Conservation (phyloP, 2,113 vertebrate species). For the Brienomyrus longianalis region DNA sequence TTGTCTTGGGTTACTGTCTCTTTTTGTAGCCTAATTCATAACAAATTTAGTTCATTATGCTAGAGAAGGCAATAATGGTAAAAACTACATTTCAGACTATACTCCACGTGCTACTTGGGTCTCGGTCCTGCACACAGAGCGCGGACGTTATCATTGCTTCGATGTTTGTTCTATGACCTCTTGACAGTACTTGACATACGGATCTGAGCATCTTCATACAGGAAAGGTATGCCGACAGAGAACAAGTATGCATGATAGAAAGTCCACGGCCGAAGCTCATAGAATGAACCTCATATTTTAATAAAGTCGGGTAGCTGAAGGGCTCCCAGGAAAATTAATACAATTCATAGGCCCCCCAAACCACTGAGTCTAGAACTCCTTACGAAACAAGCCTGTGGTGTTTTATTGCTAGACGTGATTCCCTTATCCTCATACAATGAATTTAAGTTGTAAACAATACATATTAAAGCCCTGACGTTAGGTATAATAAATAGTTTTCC, state of each 20-base stretch:
- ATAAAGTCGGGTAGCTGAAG: neutral
- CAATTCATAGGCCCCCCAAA: neutral
- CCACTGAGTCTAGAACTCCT: neutral
- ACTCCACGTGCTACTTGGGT: neutral
- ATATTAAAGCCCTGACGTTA: neutral
- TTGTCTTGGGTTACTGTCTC: constrained; percentile 41
- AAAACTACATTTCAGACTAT: constrained; percentile 49
- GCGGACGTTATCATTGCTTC: neutral
- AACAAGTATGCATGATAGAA: neutral
- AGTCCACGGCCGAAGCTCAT: neutral
- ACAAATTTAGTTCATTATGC: constrained; percentile 51
- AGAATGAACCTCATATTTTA: neutral
- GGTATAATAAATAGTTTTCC: neutral
- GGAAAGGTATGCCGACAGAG: neutral
- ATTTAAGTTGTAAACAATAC: neutral
- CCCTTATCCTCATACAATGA: neutral
- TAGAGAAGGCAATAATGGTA: constrained; percentile 53
- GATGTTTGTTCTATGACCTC: neutral
- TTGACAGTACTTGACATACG: neutral
- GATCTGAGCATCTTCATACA: neutral
- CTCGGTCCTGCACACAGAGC: neutral
- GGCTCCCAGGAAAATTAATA: neutral
- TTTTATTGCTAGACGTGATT: neutral
- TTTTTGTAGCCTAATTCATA: constrained; percentile 52
- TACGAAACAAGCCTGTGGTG: neutral